Percentiles rank a stretch among this genome's conserved stretches.
These are phyloP conservation scores for Dasyornis broadbenti DNA, from an alignment of 2,113 vertebrate species.

Conservation along the genomic window DNA sequence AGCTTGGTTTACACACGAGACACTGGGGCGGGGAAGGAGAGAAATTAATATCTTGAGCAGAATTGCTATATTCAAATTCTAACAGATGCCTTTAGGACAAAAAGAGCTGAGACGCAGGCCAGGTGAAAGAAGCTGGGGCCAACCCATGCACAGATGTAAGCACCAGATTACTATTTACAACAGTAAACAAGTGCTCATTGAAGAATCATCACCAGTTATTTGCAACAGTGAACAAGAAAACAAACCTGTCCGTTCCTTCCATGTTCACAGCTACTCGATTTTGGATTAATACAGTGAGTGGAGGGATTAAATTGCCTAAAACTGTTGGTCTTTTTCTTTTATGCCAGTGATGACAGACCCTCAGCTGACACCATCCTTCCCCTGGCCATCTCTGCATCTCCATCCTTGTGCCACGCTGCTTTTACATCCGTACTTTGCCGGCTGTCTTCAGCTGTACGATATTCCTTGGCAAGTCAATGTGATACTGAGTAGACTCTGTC, in stretches of 20 bases:
- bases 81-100: slow-evolving; percentile 28
- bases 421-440: neutral
- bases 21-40: neutral
- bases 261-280: neutral
- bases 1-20: neutral
- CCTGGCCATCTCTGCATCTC: neutral
- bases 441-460: neutral
- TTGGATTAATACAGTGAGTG: neutral
- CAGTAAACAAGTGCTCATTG: neutral
- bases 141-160: neutral
- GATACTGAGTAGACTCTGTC: neutral
- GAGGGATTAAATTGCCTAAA: neutral
- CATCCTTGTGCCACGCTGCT: neutral
- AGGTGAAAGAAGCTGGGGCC: neutral
- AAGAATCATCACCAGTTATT: neutral
- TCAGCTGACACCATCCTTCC: neutral
- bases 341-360: neutral
- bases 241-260: neutral
- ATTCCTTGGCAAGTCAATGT: neutral
- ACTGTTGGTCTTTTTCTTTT: neutral
- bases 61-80: slow-evolving; percentile 17
- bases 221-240: neutral
- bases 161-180: neutral
- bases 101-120: neutral
- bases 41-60: slow-evolving; percentile 1